Evolutionary conservation across 37 sponge, comb jelly and placozoan species (phyloP).

Genomic region (Amphimedon queenslandica): DNA sequence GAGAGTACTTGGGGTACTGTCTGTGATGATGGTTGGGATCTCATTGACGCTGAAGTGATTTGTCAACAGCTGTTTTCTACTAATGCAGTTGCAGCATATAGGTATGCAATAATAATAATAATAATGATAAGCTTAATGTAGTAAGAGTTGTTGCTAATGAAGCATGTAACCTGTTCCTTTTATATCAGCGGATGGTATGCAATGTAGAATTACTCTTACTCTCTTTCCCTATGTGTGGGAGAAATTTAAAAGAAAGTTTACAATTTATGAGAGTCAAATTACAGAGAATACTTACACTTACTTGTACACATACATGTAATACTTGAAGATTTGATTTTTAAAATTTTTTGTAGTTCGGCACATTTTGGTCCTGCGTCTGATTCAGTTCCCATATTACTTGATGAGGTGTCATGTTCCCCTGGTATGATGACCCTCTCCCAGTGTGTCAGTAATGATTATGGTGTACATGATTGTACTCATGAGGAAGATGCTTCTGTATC

Average conservation of each 20-base stretch:
- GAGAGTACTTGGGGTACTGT: slow-evolving; percentile 10
- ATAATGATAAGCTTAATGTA: too few species aligned
- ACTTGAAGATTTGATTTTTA: too few species aligned
- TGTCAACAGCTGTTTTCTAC: slow-evolving; percentile 12
- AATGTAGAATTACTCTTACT: too few species aligned
- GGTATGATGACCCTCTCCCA: not conserved
- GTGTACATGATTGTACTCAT: slow-evolving; percentile 15
- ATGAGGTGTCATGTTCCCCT: slow-evolving; percentile 5
- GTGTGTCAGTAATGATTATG: not conserved
- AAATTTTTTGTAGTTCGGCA: not conserved
- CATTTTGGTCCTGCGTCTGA: not conserved
- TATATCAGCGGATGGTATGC: too few species aligned
- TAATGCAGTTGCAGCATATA: slow-evolving; percentile 1
- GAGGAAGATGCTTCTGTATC: slow-evolving; percentile 23
- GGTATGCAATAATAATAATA: not conserved
- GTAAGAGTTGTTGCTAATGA: too few species aligned
- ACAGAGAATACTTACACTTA: too few species aligned
- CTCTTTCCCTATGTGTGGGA: too few species aligned
- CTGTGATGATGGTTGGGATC: slow-evolving; percentile 22
- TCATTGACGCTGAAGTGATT: slow-evolving; percentile 13
- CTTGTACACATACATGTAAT: too few species aligned
- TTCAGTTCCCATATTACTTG: not conserved
- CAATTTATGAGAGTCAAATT: too few species aligned
- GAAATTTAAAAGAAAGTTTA: too few species aligned
- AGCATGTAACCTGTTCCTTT: too few species aligned